Evolutionary conservation across 2,888 invertebrate species (phyloP).

Genomic region (Acleris laterana): DNA sequence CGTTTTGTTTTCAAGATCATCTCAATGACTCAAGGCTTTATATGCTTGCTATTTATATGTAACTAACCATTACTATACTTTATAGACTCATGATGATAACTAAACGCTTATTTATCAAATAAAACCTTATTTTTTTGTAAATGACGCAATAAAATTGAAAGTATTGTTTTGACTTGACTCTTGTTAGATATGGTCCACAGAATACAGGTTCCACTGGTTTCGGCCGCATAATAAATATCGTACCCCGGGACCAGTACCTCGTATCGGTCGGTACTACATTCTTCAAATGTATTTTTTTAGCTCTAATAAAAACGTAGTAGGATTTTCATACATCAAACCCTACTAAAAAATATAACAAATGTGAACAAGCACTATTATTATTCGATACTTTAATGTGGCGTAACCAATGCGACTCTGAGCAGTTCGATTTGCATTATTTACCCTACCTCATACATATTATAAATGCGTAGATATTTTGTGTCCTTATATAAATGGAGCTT

Average conservation of each 20-base stretch:
- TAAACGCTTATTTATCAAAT: too few relatives aligned
- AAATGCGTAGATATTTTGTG: too few relatives aligned
- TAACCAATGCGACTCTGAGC: too few relatives aligned
- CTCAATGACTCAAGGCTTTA: not conserved
- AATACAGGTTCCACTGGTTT: constrained; percentile 37
- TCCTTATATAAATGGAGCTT: too few relatives aligned
- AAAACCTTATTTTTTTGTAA: not conserved
- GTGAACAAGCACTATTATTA: too few relatives aligned
- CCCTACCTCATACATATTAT: too few relatives aligned
- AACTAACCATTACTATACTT: too few relatives aligned
- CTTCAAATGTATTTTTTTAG: constrained; percentile 16
- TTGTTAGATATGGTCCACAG: constrained; percentile 17
- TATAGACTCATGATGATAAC: too few relatives aligned
- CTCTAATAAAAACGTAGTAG: too few relatives aligned
- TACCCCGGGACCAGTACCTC: constrained; percentile 14
- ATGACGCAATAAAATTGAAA: constrained; percentile 6
- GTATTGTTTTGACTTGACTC: constrained; percentile 19
- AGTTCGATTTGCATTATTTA: constrained; percentile 1
- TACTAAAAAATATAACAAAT: too few relatives aligned
- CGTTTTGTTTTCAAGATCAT: not conserved
- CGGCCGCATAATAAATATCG: constrained; percentile 30
- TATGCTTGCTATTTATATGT: not conserved
- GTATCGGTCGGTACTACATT: constrained; percentile 22
- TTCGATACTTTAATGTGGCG: too few relatives aligned
- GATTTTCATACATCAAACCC: too few relatives aligned